Conservation (phyloP, 2,888 invertebrate species). For the Syrphus vitripennis region DNA sequence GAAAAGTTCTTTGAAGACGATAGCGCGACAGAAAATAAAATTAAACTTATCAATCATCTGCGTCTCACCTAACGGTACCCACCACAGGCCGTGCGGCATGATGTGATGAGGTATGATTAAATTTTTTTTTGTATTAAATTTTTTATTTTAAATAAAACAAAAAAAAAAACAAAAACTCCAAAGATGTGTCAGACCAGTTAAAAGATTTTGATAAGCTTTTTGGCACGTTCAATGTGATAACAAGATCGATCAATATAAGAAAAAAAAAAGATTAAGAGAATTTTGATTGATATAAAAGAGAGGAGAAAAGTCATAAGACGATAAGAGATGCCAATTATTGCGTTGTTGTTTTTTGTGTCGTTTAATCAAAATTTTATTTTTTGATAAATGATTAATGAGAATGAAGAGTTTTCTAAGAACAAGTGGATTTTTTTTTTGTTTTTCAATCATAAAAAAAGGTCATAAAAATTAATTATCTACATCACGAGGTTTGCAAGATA, state of each 20-base stretch:
- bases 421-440: not conserved
- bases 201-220: conserved; percentile 55
- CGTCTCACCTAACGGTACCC: not conserved
- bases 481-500: no score
- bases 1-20: conserved; percentile 44
- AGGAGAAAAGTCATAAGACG: conserved; percentile 24
- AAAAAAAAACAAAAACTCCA: not conserved
- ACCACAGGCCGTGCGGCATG: not conserved
- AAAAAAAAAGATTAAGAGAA: not conserved
- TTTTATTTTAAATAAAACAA: not conserved
- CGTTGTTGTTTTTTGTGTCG: conserved; percentile 2
- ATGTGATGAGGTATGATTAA: conserved; percentile 50
- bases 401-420: not conserved
- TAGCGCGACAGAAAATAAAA: conserved; percentile 9
- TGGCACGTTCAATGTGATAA: conserved; percentile 46
- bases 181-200: conserved; percentile 25
- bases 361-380: conserved; percentile 4
- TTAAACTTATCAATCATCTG: conserved; percentile 65
- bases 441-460: not conserved
- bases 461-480: not conserved
- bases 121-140: conserved; percentile 33
- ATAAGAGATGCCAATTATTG: conserved; percentile 40
- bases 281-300: not conserved
- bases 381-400: not conserved
- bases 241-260: not conserved